phyloP scores from a whole-genome alignment of 2,888 invertebrate species.

The Galeopsomyia nigrocyanea region DNA sequence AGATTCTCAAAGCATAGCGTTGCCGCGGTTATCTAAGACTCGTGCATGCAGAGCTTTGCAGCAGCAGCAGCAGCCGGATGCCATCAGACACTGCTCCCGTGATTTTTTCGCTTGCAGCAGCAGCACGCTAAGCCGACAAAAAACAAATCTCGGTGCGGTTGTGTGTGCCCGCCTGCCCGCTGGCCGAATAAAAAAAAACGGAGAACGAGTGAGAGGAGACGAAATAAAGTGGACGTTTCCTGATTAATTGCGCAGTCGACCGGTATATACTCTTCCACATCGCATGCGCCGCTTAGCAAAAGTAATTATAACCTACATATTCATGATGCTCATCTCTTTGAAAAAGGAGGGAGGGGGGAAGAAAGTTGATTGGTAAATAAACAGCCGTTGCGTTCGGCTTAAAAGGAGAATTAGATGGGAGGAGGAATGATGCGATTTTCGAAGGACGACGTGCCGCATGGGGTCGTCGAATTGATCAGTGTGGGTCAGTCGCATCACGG shows the following conservation, averaged over 20 bases:
- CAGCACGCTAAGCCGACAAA: not conserved
- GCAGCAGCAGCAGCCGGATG: not conserved
- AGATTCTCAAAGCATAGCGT: constrained; percentile 11
- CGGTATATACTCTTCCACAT: not conserved
- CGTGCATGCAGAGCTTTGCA: not conserved
- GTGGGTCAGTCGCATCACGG: not conserved
- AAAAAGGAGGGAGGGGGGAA: too few species aligned
- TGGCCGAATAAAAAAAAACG: not conserved
- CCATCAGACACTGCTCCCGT: not conserved
- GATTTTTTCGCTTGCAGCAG: constrained; percentile 8
- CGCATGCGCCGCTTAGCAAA: too few species aligned
- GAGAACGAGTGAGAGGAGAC: not conserved
- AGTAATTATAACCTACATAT: too few species aligned
- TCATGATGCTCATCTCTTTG: too few species aligned
- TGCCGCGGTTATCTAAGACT: constrained; percentile 12
- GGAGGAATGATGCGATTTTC: constrained; percentile 20
- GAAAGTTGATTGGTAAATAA: not conserved
- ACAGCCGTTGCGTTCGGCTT: not conserved
- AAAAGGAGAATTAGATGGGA: not conserved
- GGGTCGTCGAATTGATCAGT: constrained; percentile 4
- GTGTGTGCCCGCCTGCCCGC: too few species aligned
- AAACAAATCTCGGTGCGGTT: not conserved
- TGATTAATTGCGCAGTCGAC: constrained; percentile 33
- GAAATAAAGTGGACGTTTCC: constrained; percentile 40
- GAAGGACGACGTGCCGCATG: not conserved